Conservation (phyloP, 1,140 invertebrate genomes). For the Teleogryllus occipitalis region DNA sequence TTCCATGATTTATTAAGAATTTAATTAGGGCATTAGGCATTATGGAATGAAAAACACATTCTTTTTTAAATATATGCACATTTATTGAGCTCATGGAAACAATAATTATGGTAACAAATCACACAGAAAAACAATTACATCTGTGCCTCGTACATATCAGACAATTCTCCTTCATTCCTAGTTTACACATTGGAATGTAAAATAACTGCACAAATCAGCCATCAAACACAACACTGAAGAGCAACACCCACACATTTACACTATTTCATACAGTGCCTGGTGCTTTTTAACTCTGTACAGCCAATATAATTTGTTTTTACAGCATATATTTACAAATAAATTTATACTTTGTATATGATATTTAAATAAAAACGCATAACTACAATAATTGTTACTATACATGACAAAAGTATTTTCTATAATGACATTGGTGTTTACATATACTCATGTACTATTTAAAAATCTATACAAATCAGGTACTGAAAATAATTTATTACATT, state of each 20-base stretch:
- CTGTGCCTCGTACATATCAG: not conserved
- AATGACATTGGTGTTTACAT: slow-evolving; percentile 12
- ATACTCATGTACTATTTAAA: not conserved
- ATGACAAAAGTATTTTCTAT: not conserved
- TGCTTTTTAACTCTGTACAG: not conserved
- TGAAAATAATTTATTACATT: slow-evolving; percentile 17
- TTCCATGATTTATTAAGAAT: no score
- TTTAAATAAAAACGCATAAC: slow-evolving; percentile 12
- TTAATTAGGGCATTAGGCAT: no score
- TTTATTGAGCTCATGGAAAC: slow-evolving; percentile 16
- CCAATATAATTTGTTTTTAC: not conserved
- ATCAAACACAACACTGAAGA: slow-evolving; percentile 14
- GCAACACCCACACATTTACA: slow-evolving; percentile 13
- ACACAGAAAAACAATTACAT: slow-evolving; percentile 12
- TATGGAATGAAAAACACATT: no score
- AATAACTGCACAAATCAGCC: slow-evolving; percentile 9
- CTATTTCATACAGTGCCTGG: not conserved
- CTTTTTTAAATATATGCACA: slow-evolving; percentile 10
- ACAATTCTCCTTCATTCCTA: not conserved
- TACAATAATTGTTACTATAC: not conserved
- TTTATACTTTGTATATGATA: slow-evolving; percentile 3
- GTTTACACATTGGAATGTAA: slow-evolving; percentile 12
- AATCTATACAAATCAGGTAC: slow-evolving; percentile 17
- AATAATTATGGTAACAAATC: slow-evolving; percentile 15
- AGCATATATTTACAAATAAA: slow-evolving; percentile 12